Evolutionary conservation across 2,113 vertebrate genomes (phyloP).

Genomic region (Thunnus thynnus): DNA sequence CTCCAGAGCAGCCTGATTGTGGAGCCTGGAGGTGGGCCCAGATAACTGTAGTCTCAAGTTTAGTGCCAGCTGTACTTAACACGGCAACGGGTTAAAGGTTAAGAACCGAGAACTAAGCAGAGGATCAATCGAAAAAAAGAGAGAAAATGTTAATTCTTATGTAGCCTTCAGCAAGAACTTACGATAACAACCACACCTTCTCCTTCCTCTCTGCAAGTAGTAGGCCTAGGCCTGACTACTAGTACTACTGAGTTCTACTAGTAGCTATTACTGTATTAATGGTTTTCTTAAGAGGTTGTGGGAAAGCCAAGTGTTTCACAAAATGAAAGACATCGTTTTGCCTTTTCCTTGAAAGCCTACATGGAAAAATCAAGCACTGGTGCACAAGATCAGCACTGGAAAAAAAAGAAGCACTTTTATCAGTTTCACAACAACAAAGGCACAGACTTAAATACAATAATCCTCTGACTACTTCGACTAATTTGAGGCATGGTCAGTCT

Average conservation of each 20-base stretch:
- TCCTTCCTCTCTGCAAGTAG: slow-evolving; percentile 14
- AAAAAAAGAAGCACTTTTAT: neutral
- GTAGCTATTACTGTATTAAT: neutral
- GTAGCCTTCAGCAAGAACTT: neutral
- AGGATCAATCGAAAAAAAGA: slow-evolving; percentile 20
- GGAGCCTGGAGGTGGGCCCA: slow-evolving; percentile 66
- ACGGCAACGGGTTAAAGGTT: slow-evolving; percentile 61
- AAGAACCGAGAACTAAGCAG: slow-evolving; percentile 31
- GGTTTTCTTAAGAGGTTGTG: slow-evolving; percentile 9
- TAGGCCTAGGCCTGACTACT: neutral
- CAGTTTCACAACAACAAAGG: slow-evolving; percentile 28
- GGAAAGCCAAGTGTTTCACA: neutral
- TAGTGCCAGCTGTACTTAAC: slow-evolving; percentile 69
- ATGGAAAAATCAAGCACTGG: slow-evolving; percentile 45
- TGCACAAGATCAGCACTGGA: slow-evolving; percentile 16
- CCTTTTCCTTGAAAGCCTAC: slow-evolving; percentile 16
- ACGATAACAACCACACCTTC: slow-evolving; percentile 24
- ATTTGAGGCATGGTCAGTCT: slow-evolving; percentile 7
- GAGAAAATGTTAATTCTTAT: slow-evolving; percentile 1
- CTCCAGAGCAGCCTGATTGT: slow-evolving; percentile 67
- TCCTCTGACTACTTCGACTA: slow-evolving; percentile 7
- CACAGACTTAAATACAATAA: slow-evolving; percentile 28
- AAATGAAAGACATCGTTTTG: slow-evolving; percentile 19
- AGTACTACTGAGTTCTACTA: neutral
- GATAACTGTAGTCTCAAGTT: slow-evolving; percentile 57